Conservation (phyloP, 2,113 vertebrate species). For the Prunella fulvescens region DNA sequence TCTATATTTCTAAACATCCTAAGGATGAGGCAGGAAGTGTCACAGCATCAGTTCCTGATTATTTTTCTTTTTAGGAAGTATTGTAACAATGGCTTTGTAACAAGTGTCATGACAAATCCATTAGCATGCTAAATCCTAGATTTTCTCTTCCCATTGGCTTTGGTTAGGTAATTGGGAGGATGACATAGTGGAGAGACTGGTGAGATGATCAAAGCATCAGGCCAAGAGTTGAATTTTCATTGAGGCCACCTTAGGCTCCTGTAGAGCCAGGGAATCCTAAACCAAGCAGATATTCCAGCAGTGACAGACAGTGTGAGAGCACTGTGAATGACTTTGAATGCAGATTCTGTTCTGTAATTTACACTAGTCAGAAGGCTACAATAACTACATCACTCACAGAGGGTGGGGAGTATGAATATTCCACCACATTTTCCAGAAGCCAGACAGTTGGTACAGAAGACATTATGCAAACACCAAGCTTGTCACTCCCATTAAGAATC, state of each 20-base stretch:
- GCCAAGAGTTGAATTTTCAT: background rate
- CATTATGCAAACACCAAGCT: background rate
- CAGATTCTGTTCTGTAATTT: constrained; percentile 28
- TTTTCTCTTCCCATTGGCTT: background rate
- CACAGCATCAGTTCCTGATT: background rate
- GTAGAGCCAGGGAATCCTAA: background rate
- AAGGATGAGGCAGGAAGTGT: background rate
- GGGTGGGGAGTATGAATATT: constrained; percentile 26
- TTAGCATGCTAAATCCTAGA: background rate
- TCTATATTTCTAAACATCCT: background rate
- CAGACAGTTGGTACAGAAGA: background rate
- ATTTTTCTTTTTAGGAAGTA: background rate
- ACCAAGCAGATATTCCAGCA: background rate
- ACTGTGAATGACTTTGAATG: background rate
- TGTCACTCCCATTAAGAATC: background rate
- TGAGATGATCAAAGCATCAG: background rate
- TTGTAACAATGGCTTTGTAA: background rate
- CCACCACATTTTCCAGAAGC: background rate
- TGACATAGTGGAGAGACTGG: background rate
- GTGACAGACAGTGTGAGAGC: background rate
- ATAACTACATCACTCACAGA: background rate
- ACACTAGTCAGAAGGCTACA: background rate
- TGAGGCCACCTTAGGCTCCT: background rate
- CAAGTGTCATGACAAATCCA: background rate
- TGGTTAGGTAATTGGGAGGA: background rate